Evolutionary conservation across 1,140 invertebrate genomes (phyloP), one percentile per base, ranked within the genome.

Genomic region (Nymphalis io): DNA sequence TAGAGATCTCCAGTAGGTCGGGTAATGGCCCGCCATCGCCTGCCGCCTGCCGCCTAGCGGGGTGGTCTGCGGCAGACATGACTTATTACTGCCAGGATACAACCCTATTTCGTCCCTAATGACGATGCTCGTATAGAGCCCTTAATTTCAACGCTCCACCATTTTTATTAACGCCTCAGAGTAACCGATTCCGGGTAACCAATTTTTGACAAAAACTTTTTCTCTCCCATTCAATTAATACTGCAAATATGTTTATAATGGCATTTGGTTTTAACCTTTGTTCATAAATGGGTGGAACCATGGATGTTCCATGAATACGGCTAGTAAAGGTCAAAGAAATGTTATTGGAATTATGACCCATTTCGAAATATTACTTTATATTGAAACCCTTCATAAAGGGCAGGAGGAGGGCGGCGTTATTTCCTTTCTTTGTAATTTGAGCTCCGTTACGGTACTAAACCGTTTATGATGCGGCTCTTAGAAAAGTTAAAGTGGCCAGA

Each of bases 41-140:
- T 57, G 62, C 61, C 61, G 61, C 69, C 76, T 48, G 63, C 65
- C 55, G 39, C 63, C 57, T 57, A 40, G 42, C 57, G 48, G 68
- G 58, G 58, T 60, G 82, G 73, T 87, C 87, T 88, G 87, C 80
- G 84, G 76, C 81, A 84, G 87, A 90, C 87, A 90, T 88, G 84
- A 90, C 85, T 88, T 91, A 89, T 90, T 87, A 84, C 83, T 71
- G 83, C 82, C 84, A 85, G 82, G 83, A 90, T 87, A 89, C 88
- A 89, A 89, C 85, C 89, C 85, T 87, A 86, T 89, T 89, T 80
- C 81, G 79, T 78, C 81, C 85, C 86, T 90, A 91, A 91, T 90
- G 85, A 91, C 84, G 82, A 82, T 81, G 82, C 81, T 83, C 82
- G 82, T 85, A 83, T 82, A 83, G 80, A 79, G 76, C 78, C 82